Conservation (phyloP, 1,140 invertebrate species). For the Papilio helenus region DNA sequence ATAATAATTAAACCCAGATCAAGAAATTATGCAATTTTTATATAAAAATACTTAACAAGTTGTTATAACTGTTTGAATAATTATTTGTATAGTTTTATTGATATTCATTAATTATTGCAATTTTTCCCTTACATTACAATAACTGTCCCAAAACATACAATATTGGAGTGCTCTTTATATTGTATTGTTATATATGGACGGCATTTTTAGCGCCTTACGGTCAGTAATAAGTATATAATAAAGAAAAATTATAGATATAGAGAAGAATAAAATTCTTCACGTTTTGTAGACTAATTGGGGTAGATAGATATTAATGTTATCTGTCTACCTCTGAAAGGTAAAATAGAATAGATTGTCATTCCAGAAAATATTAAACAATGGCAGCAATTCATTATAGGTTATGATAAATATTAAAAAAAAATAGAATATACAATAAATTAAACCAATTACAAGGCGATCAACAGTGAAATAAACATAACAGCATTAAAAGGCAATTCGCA, state of each 20-base stretch:
- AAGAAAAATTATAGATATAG: neutral
- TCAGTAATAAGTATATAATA: neutral
- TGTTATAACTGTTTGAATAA: too few relatives aligned
- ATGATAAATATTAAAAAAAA: neutral
- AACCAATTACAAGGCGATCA: neutral
- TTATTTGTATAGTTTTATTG: too few relatives aligned
- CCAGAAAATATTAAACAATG: too few relatives aligned
- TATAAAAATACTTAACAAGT: too few relatives aligned
- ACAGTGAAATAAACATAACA: neutral
- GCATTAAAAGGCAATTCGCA: neutral
- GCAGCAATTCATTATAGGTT: too few relatives aligned
- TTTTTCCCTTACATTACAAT: conserved; percentile 14
- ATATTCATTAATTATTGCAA: neutral
- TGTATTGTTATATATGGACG: conserved; percentile 26
- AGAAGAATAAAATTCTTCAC: too few relatives aligned
- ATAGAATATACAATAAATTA: neutral
- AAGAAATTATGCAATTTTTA: too few relatives aligned
- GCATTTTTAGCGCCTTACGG: conserved; percentile 35
- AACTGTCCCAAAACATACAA: neutral
- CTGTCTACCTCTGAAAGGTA: too few relatives aligned
- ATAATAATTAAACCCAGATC: too few relatives aligned
- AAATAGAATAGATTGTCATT: too few relatives aligned
- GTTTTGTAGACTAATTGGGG: too few relatives aligned
- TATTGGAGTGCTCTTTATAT: conserved; percentile 28
- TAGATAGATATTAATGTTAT: too few relatives aligned